Evolutionary conservation across 2,888 invertebrate genomes (phyloP), one percentile per base, ranked within the genome.

Genomic region (Drosophila buzzatii): DNA sequence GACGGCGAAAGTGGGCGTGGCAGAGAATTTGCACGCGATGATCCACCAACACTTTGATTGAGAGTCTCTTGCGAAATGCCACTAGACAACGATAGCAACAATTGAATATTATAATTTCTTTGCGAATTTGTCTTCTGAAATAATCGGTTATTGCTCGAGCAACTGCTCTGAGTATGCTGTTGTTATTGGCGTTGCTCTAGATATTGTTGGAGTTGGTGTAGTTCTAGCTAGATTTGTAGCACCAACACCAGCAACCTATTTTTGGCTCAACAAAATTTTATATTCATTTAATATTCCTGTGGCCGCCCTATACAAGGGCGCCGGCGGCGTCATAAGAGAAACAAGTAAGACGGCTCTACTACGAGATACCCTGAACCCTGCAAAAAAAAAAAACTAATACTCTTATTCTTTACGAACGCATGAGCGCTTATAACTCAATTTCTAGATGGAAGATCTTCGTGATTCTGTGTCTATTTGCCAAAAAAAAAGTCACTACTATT

Each of bases 1-100:
- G 98, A 98, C 2, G 98, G 98, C 88, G 98, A 98, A 33, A 97
- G 95, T 53, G 97, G 97, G 85, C 97, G 94, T 82, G 96, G 96
- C 86, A 96, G 94, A 85, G 96, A 95, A 92, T 95, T 95, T 66
- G 95, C 94, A 83, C 95, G 92, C 64, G 94, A 94, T 61, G 95
- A 94, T 71, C 94, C 94, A 77, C 94, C 94, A 78, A 94, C 93
- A 91, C 95, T 94, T 90, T 95, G 94, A 91, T 94, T 95, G 73
- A 94, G 92, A 58, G 95, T 95, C 91, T 95, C 95, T 84, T 94
- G 94, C 56, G 95, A 94, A 82, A 94, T 93, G 80, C 95, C 95
- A 92, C 95, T 95, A 84, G 94, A 94, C 81, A 94, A 94, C 80
- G 95, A 95, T 75, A 79, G 65, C 89, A 95, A 93, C 75, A 58